Evolutionary conservation across 2,888 invertebrate genomes (phyloP).

Genomic region (Rambutsinella grinnellia): DNA sequence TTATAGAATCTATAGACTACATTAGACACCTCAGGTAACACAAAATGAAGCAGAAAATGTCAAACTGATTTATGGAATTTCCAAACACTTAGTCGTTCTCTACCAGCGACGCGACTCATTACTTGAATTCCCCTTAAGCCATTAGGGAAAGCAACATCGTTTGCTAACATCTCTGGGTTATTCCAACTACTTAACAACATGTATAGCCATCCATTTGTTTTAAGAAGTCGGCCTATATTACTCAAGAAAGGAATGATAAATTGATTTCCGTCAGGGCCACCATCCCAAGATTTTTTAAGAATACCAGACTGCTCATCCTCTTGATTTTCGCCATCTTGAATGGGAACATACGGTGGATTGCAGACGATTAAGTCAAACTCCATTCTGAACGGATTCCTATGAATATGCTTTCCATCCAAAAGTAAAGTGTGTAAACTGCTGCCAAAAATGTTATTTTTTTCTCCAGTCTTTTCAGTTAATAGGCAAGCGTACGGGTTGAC

Average conservation of each 20-base stretch:
- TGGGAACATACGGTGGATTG: slow-evolving; percentile 98
- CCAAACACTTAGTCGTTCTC: slow-evolving; percentile 88
- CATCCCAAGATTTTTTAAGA: slow-evolving; percentile 76
- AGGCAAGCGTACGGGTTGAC: slow-evolving; percentile 82
- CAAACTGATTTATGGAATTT: slow-evolving; percentile 75
- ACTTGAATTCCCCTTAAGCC: slow-evolving; percentile 77
- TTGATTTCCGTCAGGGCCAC: slow-evolving; percentile 81
- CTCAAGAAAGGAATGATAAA: slow-evolving; percentile 80
- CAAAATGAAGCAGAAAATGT: too few species aligned
- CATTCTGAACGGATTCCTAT: slow-evolving; percentile 75
- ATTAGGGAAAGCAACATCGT: slow-evolving; percentile 72
- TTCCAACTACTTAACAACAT: slow-evolving; percentile 91
- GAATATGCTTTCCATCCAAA: slow-evolving; percentile 79
- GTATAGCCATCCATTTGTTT: slow-evolving; percentile 85
- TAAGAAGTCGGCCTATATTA: slow-evolving; percentile 78
- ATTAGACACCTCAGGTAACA: too few species aligned
- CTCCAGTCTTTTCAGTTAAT: slow-evolving; percentile 79
- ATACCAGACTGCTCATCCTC: slow-evolving; percentile 70
- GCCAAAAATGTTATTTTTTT: slow-evolving; percentile 73
- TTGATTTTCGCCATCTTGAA: slow-evolving; percentile 77
- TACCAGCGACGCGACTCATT: slow-evolving; percentile 82
- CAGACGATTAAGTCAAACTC: slow-evolving; percentile 91
- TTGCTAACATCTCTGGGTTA: slow-evolving; percentile 79
- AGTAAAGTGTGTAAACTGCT: slow-evolving; percentile 49
- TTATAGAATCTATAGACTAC: too few species aligned